Evolutionary conservation across 2,888 invertebrate genomes (phyloP).

Genomic region (Altica lythri): DNA sequence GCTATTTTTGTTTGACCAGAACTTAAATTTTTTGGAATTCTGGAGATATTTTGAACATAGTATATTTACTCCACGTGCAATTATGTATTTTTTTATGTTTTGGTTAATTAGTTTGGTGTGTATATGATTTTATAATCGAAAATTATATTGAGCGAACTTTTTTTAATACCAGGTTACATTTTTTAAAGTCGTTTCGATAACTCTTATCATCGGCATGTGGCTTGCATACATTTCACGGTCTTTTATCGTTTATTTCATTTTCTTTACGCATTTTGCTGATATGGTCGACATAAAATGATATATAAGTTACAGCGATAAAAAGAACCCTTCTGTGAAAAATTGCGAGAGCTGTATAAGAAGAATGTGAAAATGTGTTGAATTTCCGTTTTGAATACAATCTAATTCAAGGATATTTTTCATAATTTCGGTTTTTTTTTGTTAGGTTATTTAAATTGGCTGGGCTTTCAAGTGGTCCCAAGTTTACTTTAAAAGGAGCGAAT

Average conservation of each 20-base stretch:
- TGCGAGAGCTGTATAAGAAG: slow-evolving; percentile 10
- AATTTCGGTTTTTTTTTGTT: slow-evolving; percentile 3
- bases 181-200: too few species aligned
- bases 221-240: slow-evolving; percentile 7
- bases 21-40: too few species aligned
- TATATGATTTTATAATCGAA: too few species aligned
- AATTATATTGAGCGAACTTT: too few species aligned
- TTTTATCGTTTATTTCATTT: slow-evolving; percentile 19
- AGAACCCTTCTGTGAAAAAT: slow-evolving; percentile 19
- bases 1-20: too few species aligned
- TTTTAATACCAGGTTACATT: too few species aligned
- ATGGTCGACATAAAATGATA: slow-evolving; percentile 14
- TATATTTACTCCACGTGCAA: too few species aligned
- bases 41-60: too few species aligned
- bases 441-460: background rate
- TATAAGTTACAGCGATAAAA: slow-evolving; percentile 17
- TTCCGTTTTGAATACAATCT: slow-evolving; percentile 13
- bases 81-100: too few species aligned
- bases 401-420: slow-evolving; percentile 5
- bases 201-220: slow-evolving; percentile 10
- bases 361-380: slow-evolving; percentile 19
- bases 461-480: background rate
- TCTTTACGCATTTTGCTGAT: slow-evolving; percentile 16
- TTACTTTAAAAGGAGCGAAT: background rate
- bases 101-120: too few species aligned